Base-by-base conservation (phyloP, 2,113 vertebrate genomes). In the Ondatra zibethicus region DNA sequence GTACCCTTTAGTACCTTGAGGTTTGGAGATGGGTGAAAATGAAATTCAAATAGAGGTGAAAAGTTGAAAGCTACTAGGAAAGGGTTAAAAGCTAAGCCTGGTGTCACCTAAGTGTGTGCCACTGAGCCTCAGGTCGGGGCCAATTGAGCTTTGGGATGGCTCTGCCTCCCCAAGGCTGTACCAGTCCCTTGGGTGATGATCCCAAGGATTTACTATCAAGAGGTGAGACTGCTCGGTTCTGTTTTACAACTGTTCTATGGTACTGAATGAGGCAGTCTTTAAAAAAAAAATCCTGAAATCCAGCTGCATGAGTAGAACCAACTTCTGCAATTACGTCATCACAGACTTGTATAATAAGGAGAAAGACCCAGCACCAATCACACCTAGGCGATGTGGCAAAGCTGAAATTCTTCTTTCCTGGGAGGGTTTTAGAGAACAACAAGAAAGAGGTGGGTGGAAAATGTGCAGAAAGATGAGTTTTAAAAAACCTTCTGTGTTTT, bases 101-200 rank as follows among this genome's bases (percentile, higher is more conserved):
- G 17, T 93, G 65, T 96, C 63, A 78, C 45, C 70, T 78, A 63
- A 90, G 10, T 84, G 91, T 95, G 96, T 87, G 58, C 90, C 81
- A 78, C 96, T 97, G 70, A 93, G 68, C 81, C 13, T 27, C 80
- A 96, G 97, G 31, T 97, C 97, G 96, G 97, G 98, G 96, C 94
- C 97, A 96, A 97, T 66, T 55, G 88, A 97, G 97, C 81, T 97
- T 97, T 97, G 92, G 11, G 81, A 70, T 96, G 97, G 77, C 97
- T 98, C 73, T 98, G 92, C 92, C 97, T 98, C 97, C 95, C 91
- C 76, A 96, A 93, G 65, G 97, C 93, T 96, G 96, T 96, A 98
- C 98, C 42, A 97, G 98, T 98, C 94, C 97, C 97, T 96, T 94
- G 97, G 97, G 98, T 95, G 96, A 98, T 96, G 91, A 98, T 93